Evolutionary conservation across 2,797 vertebrate species (phyloP), one percentile per base, ranked within the genome.

Genomic region (Microctenopoma lineatum): DNA sequence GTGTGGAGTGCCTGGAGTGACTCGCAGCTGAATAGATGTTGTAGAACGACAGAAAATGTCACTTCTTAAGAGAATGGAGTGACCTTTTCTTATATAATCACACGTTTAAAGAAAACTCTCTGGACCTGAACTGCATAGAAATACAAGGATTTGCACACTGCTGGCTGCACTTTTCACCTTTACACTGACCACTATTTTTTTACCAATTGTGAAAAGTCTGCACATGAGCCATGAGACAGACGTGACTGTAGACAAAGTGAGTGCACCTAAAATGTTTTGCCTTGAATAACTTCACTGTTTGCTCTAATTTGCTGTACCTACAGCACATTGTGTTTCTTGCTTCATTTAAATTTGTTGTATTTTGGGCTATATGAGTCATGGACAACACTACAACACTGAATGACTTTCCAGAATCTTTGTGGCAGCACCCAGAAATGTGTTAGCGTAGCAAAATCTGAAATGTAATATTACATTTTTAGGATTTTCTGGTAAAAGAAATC

Each of bases 401-500:
- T 53, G 8, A 13, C 10, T 44, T 18, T n/a, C 3, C 36, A 38
- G 36, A 36, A 36, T 48, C 11, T 32, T 16, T 47, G 54, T 39
- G 36, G 7, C 18, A 21, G 9, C 58, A 25, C 18, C 34, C 7
- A 61, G 34, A 12, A 67, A 64, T 66, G 26, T 70, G 21, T 56
- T 45, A 14, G 16, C 68, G 53, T 13, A 51, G 7, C 52, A 74
- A 10, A 65, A 45, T 8, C 9, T 26, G 18, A 1, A 57, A 76
- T 71, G 29, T 18, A 46, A 51, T 59, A 46, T 72, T 61, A 65
- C 0, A 48, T 59, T 46, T 16, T n/a, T 13, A 54, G 45, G 56
- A 46, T 79, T 85, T 77, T 47, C 46, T 58, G 52, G 26, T 25
- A 36, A 53, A 50, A 61, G 53, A 63, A 38, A 55, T 68, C 41